These are phyloP conservation scores for Lobophora halterata DNA, from an alignment of 2,888 invertebrate genomes.

Conservation along the genomic window DNA sequence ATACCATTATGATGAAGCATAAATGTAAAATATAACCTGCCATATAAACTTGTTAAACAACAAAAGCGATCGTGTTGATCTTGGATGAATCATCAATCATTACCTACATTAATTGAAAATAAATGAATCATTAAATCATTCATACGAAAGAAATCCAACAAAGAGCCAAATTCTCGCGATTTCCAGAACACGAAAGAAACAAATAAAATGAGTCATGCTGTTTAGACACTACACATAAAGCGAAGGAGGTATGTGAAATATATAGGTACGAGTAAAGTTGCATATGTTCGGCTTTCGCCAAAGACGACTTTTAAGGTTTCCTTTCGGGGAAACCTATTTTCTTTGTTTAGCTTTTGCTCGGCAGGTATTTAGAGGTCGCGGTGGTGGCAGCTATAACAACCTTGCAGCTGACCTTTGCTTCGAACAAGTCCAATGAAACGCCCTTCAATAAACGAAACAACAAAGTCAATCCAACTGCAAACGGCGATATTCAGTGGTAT, in stretches of 20 bases:
- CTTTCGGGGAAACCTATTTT: slow-evolving; percentile 23
- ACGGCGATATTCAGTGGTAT: slow-evolving; percentile 7
- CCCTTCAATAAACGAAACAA: slow-evolving; percentile 7
- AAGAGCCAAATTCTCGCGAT: slow-evolving; percentile 1
- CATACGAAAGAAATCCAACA: slow-evolving; percentile 1
- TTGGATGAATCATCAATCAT: slow-evolving; percentile 14
- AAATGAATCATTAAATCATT: slow-evolving; percentile 11
- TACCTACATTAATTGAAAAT: slow-evolving; percentile 13
- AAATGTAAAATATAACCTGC: no score
- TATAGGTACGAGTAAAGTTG: slow-evolving; percentile 4
- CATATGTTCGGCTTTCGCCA: slow-evolving; percentile 10
- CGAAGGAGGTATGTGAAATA: slow-evolving; percentile 27
- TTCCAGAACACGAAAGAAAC: slow-evolving; percentile 5
- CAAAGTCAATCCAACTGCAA: slow-evolving; percentile 11
- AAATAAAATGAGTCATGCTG: slow-evolving; percentile 5
- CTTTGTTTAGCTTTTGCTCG: slow-evolving; percentile 31
- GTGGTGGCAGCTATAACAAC: slow-evolving; percentile 23
- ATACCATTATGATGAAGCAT: no score
- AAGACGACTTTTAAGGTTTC: slow-evolving; percentile 23
- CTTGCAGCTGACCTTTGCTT: slow-evolving; percentile 23
- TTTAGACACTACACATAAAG: slow-evolving; percentile 4
- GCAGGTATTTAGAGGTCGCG: slow-evolving; percentile 29
- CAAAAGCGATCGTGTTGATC: no score
- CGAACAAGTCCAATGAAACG: slow-evolving; percentile 15
- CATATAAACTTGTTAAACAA: no score